Evolutionary conservation across 2,888 invertebrate species (phyloP), one percentile per base, ranked within the genome.

Genomic region (Drosophila cracens): DNA sequence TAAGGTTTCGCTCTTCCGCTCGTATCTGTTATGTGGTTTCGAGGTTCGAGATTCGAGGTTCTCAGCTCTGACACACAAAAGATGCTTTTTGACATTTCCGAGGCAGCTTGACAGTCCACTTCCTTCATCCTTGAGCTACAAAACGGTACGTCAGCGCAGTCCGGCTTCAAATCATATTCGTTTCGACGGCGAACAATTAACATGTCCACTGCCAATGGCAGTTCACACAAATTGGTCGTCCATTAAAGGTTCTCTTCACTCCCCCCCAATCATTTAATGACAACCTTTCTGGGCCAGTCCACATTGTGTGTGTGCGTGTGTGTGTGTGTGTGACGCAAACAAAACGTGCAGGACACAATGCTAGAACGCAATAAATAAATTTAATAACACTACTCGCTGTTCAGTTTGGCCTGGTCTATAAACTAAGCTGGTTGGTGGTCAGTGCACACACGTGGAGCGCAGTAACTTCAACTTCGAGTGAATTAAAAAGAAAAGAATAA

Each of bases 111-210:
- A 43, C 90, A 86, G 89, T 84, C 51, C 73, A 82, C 70, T 77
- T 84, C 81, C 87, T 79, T 75, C 84, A 90, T 75, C 90, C 90
- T 87, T 87, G 90, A 76, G 87, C 90, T 82, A 62, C 75, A 87
- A 90, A 75, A 87, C 79, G 57, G 16, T 34, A 34, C 51, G 66
- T 76, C 59, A 65, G 57, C 64, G 58, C 54, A 11, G 38, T 52
- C 25, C 53, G 27, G 18, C 36, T 7, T 4, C 56, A 53, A 61
- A 75, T 21, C 38, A 21, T 49, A 48, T 40, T 65, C 58, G 40
- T 46, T 29, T 25, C 40, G 31, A 51, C 48, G 60, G 36, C 63
- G 49, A 53, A 62, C 86, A 71, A 88, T 85, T 89, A 89, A 81
- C 90, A 86, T 87, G 88, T 80, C 88, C 77, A 74, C 68, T 83